Evolutionary conservation across 1,140 invertebrate species (phyloP), one percentile per base, ranked within the genome.

Genomic region (Aphaenogaster ashmeadi): DNA sequence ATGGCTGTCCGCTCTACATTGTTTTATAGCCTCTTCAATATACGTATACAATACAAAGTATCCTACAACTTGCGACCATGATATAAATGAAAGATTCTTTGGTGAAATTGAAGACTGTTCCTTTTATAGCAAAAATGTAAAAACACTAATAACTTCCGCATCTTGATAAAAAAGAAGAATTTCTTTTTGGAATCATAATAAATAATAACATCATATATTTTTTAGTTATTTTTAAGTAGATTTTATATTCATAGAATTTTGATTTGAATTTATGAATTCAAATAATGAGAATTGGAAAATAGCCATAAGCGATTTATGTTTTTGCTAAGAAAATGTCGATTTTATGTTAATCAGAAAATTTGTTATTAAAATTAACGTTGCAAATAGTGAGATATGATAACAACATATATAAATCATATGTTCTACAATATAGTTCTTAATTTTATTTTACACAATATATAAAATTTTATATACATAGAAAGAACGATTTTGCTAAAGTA

Each of bases 391-490:
- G 15, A 52, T 2, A 74, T 7, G 8, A 77, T 74, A 77, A 78
- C 4, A 78, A 64, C 13, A n/a, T 50, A 6, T 13, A n/a, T 50
- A 6, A 18, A 8, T 41, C 4, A 27, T 38, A 56, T 58, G 18
- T 52, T 27, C 15, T 36, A 11, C 15, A 38, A n/a, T 36, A 18
- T 18, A 47, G 38, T 3, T 1, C 69, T 41, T 13, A 66, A 79
- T 6, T 36, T 15, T 80, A 36, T n/a, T 21, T 58, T 27, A 36
- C 18, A 62, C 21, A 3, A 6, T 13, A 11, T 50, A 80, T n/a
- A 71, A 52, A 62, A 44, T 47, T 71, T 56, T 54, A 83, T 3
- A 52, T 87, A 27, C 27, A 27, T 27, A 27, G 27, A 27, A 27
- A 27, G 27, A 27, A 27, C 27, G 27, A 27, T 27, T 27, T 27